These are phyloP conservation scores for Myathropa florea DNA, from an alignment of 2,888 invertebrate species.

Conservation along the genomic window DNA sequence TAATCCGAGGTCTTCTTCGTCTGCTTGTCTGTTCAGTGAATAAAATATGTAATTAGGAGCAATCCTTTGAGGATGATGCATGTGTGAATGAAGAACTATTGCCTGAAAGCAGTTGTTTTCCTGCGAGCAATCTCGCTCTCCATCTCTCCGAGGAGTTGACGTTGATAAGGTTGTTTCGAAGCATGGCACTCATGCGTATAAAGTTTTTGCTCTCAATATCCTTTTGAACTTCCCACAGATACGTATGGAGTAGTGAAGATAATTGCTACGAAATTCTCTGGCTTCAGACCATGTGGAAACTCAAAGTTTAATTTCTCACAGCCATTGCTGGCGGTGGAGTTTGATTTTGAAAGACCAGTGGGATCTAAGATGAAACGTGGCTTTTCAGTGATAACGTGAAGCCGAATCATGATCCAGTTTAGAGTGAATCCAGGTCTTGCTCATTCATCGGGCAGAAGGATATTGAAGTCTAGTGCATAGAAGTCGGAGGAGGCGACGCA, in stretches of 20 bases:
- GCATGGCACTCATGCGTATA: neutral
- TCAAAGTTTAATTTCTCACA: neutral
- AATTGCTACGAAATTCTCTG: neutral
- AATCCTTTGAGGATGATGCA: neutral
- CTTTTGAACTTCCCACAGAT: neutral
- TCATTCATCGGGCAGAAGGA: too few relatives aligned
- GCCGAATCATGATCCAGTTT: too few relatives aligned
- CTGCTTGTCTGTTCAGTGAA: slow-evolving; percentile 20
- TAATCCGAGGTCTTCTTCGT: neutral
- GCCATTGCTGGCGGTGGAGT: too few relatives aligned
- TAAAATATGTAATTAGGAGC: slow-evolving; percentile 20
- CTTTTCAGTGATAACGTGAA: too few relatives aligned
- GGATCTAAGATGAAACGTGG: too few relatives aligned
- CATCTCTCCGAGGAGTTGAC: neutral
- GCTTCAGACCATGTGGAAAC: neutral
- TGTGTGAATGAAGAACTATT: neutral
- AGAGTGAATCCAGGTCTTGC: too few relatives aligned
- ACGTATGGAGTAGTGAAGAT: neutral
- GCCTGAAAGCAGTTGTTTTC: neutral
- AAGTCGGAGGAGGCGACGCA: too few relatives aligned
- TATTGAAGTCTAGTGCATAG: too few relatives aligned
- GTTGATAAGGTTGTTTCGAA: neutral
- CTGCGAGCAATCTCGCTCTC: neutral
- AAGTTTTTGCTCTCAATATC: neutral
- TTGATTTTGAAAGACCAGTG: too few relatives aligned